Evolutionary conservation across 1,140 invertebrate genomes (phyloP), one percentile per base, ranked within the genome.

Genomic region (Thaumatotibia leucotreta): DNA sequence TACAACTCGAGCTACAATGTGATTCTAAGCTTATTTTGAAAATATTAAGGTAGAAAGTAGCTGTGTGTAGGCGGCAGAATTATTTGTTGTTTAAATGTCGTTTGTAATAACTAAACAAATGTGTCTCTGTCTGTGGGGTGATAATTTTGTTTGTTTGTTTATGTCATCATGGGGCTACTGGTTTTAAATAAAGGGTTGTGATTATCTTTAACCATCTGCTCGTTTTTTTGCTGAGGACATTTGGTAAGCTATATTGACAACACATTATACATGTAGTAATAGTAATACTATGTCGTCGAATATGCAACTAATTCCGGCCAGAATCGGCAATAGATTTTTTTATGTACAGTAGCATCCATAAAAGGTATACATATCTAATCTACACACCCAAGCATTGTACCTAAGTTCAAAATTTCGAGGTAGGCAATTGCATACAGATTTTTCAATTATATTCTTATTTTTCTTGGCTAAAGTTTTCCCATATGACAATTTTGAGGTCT

Each of bases 61-160:
- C 14, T 39, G 11, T n/a, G 14, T 45, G 14, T 0, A 45, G 39
- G 39, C 39, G 39, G 39, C 17, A 45, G 27, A 29, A 29, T 9
- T 39, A 20, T 45, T 20, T 45, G 39, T 45, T 45, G 20, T 45
- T 45, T 45, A 45, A 45, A 45, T 45, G 39, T 45, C 39, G 8
- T 45, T 45, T 45, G 39, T 45, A 45, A 45, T 66, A 73, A 73
- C 66, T 74, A 79, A 76, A 76, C 70, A 79, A 64, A 70, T 72
- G 61, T 61, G 65, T 67, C 65, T 68, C 52, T 54, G 33, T 52
- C 22, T 62, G 49, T 80, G 73, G 39, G 14, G 39, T 45, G 39
- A 45, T 45, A 45, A 45, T 45, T 45, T 45, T 45, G 39, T 80
- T 78, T 80, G 67, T 74, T 73, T 72, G 64, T 70, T 61, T 66